Conservation (phyloP, 2,888 invertebrate species). For the Drosophila peninsularis region DNA sequence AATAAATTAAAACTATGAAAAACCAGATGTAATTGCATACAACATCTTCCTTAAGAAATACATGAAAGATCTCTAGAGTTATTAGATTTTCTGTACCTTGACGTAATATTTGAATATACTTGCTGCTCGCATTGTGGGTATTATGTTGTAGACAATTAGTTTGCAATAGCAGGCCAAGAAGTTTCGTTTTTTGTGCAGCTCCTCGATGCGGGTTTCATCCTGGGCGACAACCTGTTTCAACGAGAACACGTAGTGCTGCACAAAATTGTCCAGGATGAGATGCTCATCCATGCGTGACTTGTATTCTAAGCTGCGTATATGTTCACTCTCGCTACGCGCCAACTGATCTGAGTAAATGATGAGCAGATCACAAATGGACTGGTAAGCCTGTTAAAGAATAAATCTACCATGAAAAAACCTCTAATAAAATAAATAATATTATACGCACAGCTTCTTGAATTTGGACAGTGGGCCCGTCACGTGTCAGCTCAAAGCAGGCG, state of each 20-base stretch:
- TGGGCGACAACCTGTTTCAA: slow-evolving; percentile 96
- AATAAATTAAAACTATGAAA: neutral
- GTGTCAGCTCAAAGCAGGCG: slow-evolving; percentile 89
- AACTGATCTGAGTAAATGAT: slow-evolving; percentile 96
- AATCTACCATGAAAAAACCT: too few relatives aligned
- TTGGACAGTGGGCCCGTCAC: slow-evolving; percentile 88
- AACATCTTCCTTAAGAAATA: too few relatives aligned
- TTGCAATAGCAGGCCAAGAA: slow-evolving; percentile 99
- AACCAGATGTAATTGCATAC: too few relatives aligned
- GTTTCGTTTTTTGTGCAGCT: slow-evolving; percentile 97
- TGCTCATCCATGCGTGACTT: slow-evolving; percentile 92
- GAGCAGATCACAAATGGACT: slow-evolving; percentile 97
- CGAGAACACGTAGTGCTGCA: slow-evolving; percentile 96
- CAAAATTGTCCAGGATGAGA: slow-evolving; percentile 93
- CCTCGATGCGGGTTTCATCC: slow-evolving; percentile 98
- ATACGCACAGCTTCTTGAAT: slow-evolving; percentile 90
- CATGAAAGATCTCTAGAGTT: neutral
- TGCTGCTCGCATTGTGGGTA: slow-evolving; percentile 95
- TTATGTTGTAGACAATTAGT: slow-evolving; percentile 97
- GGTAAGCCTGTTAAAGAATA: slow-evolving; percentile 89
- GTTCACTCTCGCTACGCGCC: slow-evolving; percentile 85
- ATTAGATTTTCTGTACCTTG: slow-evolving; percentile 86
- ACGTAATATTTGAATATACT: slow-evolving; percentile 99
- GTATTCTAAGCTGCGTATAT: slow-evolving; percentile 89
- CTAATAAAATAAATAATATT: neutral